phyloP scores from a whole-genome alignment of 2,797 vertebrate genomes.

The Aulostomus chinensis region DNA sequence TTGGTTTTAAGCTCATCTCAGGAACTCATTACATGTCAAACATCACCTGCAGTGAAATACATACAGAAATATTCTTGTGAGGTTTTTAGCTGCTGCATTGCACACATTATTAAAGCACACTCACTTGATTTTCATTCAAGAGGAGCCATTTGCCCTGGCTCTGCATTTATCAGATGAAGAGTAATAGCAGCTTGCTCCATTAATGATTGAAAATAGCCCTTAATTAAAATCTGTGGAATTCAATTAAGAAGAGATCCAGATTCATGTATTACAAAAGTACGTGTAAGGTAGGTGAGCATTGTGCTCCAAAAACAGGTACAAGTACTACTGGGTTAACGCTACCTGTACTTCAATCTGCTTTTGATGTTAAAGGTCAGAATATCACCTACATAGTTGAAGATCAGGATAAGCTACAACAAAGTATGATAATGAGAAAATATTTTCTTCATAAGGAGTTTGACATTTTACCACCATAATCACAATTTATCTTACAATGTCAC shows the following conservation, averaged over 20 bases:
- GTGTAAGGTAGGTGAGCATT: conserved; percentile 45
- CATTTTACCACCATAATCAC: conserved; percentile 34
- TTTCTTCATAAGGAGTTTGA: conserved; percentile 33
- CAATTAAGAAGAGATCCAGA: conserved; percentile 71
- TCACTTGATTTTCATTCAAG: conserved; percentile 39
- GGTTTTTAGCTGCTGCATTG: background rate
- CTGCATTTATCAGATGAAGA: conserved; percentile 49
- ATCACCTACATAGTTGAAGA: conserved; percentile 53
- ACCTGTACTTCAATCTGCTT: conserved; percentile 33
- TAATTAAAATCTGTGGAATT: conserved; percentile 69
- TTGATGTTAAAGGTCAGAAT: conserved; percentile 54
- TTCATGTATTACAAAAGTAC: conserved; percentile 64
- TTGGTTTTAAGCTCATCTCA: conserved; percentile 26
- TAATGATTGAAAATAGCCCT: conserved; percentile 56
- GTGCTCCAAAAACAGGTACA: conserved; percentile 15
- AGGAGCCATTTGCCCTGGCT: conserved; percentile 27
- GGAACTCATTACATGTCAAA: conserved; percentile 25
- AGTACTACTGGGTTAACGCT: conserved; percentile 31
- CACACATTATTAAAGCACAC: conserved; percentile 11
- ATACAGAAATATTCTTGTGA: background rate
- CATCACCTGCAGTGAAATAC: conserved; percentile 18
- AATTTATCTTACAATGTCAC: conserved; percentile 31
- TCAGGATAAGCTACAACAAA: conserved; percentile 43
- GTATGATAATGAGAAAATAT: conserved; percentile 20
- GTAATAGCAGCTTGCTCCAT: conserved; percentile 36